These are phyloP conservation scores for Arctopsyche grandis DNA, from an alignment of 1,140 invertebrate species.

Conservation along the genomic window DNA sequence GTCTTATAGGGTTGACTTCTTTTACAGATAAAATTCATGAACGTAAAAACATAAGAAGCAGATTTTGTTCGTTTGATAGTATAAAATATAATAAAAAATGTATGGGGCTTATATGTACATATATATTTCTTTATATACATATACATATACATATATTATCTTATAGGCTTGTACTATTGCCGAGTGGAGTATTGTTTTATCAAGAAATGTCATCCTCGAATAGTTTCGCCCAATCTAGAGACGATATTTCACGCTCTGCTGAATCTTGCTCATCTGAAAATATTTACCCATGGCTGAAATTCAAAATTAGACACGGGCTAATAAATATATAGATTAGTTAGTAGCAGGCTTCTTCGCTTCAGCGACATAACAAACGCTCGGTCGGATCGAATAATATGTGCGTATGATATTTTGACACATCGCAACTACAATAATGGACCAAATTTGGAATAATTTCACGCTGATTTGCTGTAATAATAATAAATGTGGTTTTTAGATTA, in stretches of 20 bases:
- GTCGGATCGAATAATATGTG: not conserved
- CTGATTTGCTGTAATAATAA: too few species aligned
- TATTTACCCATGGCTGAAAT: conserved; percentile 30
- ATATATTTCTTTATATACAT: not conserved
- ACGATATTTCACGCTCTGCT: conserved; percentile 24
- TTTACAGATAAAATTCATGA: too few species aligned
- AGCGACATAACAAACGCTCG: not conserved
- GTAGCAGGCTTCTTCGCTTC: not conserved
- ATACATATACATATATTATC: not conserved
- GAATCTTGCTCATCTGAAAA: conserved; percentile 24
- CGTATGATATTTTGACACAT: too few species aligned
- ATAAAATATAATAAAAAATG: too few species aligned
- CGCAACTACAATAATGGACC: too few species aligned
- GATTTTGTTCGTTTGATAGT: too few species aligned
- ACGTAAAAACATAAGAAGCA: too few species aligned
- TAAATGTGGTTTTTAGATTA: too few species aligned
- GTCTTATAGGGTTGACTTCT: too few species aligned
- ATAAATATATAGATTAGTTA: conserved; percentile 31
- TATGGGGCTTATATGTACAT: not conserved
- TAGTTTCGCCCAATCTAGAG: conserved; percentile 22
- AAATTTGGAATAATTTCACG: too few species aligned
- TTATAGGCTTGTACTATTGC: not conserved
- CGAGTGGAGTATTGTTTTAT: conserved; percentile 12
- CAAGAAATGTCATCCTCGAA: conserved; percentile 22
- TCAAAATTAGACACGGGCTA: conserved; percentile 21